Conservation (phyloP, 2,113 vertebrate genomes). For the Vombatus ursinus region DNA sequence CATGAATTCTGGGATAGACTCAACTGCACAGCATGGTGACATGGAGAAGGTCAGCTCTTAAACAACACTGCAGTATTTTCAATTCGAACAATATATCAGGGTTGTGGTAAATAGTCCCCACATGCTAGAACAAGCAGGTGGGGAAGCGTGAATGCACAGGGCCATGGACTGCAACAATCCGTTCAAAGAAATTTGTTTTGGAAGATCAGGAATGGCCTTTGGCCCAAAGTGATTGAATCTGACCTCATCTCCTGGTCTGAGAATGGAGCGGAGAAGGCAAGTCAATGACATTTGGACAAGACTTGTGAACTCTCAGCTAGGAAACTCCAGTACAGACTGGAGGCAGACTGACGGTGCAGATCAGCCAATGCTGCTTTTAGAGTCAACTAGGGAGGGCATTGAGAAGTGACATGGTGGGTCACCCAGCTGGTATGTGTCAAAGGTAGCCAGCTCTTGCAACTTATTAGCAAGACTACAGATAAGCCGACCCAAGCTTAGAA, state of each 20-base stretch:
- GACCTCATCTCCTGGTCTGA: background rate
- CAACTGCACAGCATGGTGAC: background rate
- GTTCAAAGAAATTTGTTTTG: background rate
- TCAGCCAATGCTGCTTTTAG: background rate
- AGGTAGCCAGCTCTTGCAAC: background rate
- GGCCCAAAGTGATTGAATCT: background rate
- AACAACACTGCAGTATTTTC: background rate
- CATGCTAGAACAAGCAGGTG: background rate
- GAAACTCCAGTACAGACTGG: background rate
- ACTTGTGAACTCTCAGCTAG: background rate
- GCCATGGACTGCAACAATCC: background rate
- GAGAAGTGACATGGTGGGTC: too few relatives aligned
- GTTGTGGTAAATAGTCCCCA: background rate
- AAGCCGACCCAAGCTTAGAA: background rate
- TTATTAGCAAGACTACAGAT: background rate
- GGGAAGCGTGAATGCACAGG: background rate
- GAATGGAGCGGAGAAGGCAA: background rate
- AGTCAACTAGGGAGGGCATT: background rate
- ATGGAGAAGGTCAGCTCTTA: background rate
- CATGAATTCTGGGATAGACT: background rate
- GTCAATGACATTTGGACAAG: background rate
- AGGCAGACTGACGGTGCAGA: background rate
- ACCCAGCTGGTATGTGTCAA: background rate
- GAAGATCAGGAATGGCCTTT: conserved; percentile 29
- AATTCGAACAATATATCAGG: background rate